A percentile compares a stretch with the other conserved stretches of the same genome.
phyloP scores from a whole-genome alignment of 2,888 invertebrate genomes.

The Lagria hirta region DNA sequence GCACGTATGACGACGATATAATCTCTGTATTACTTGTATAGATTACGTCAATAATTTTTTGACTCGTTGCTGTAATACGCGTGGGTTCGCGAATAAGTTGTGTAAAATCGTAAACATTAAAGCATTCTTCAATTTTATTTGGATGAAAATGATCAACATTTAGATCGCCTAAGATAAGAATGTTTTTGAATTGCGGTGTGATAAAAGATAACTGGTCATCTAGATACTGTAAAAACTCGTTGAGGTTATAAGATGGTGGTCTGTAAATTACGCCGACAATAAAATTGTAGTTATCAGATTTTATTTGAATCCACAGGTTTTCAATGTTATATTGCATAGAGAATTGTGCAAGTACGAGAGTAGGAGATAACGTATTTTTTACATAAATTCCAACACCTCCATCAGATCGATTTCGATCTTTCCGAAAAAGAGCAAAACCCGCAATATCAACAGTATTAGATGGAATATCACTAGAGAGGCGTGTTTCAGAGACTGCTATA shows the following conservation, averaged over 20 bases:
- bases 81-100: neutral
- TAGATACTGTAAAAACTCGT: neutral
- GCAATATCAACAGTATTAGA: neutral
- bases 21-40: neutral
- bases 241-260: neutral
- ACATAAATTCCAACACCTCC: constrained; percentile 1
- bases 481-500: neutral
- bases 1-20: neutral
- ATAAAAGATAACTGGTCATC: constrained; percentile 1
- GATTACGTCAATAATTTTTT: constrained; percentile 1
- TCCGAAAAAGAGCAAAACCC: neutral
- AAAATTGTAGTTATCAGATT: neutral
- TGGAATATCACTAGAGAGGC: neutral
- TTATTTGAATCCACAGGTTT: no score
- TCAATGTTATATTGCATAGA: neutral
- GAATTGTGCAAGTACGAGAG: no score
- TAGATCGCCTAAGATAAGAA: constrained; percentile 2
- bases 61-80: neutral
- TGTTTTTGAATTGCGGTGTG: neutral
- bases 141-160: neutral
- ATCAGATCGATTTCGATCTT: neutral
- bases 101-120: neutral
- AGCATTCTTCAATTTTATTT: neutral
- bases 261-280: neutral
- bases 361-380: constrained; percentile 5